Conservation (phyloP, 2,888 invertebrate genomes). For the Pyrrhia umbra region DNA sequence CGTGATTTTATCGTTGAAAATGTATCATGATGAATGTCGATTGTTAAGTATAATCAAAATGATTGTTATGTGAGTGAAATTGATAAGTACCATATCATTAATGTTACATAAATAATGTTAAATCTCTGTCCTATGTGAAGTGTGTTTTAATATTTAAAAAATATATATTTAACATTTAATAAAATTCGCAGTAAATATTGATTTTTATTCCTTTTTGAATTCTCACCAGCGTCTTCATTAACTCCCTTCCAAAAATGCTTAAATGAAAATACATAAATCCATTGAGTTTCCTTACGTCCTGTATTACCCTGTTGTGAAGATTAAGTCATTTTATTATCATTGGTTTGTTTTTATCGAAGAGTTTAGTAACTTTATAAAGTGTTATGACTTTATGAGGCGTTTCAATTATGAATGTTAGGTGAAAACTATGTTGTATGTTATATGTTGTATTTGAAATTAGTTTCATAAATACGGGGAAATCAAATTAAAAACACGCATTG, state of each 20-base stretch:
- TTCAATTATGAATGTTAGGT: too few species aligned
- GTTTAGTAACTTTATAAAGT: too few species aligned
- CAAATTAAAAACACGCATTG: constrained; percentile 60
- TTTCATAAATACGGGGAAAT: neutral
- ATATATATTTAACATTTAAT: constrained; percentile 76
- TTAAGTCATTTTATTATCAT: too few species aligned
- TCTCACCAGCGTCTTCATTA: neutral
- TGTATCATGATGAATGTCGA: constrained; percentile 15
- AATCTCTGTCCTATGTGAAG: constrained; percentile 74
- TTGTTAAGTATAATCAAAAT: constrained; percentile 41
- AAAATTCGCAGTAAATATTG: constrained; percentile 72
- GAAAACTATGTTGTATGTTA: too few species aligned
- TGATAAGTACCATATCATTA: constrained; percentile 78
- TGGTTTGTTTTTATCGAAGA: too few species aligned
- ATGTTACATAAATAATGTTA: constrained; percentile 69
- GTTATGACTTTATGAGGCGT: too few species aligned
- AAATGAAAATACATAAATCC: too few species aligned
- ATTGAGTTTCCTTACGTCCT: too few species aligned
- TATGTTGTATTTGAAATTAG: neutral
- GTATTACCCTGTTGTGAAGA: too few species aligned
- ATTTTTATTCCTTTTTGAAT: constrained; percentile 22
- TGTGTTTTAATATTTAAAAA: constrained; percentile 74
- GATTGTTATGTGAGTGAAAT: constrained; percentile 63
- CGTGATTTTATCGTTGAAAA: constrained; percentile 15
- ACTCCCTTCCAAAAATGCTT: too few species aligned